Conservation (phyloP, 2,797 vertebrate species). For the Cheirogaleus major region DNA sequence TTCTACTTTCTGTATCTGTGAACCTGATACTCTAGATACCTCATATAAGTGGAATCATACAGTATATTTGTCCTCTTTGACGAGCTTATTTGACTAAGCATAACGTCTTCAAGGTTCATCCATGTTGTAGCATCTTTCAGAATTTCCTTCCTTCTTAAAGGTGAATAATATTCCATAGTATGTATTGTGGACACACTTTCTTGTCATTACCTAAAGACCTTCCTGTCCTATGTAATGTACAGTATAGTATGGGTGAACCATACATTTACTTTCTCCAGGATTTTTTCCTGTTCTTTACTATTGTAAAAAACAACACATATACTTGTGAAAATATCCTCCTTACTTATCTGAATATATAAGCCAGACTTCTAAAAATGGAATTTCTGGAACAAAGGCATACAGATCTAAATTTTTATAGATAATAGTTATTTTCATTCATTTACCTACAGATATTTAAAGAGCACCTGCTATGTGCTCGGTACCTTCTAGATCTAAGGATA, state of each 20-base stretch:
- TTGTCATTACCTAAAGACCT: background rate
- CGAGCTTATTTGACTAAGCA: background rate
- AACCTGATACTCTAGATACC: background rate
- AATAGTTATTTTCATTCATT: conserved; percentile 11
- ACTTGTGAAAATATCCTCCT: background rate
- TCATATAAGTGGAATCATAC: background rate
- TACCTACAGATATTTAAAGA: background rate
- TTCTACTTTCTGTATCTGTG: background rate
- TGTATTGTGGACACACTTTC: background rate
- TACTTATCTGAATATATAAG: background rate
- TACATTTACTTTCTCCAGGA: background rate
- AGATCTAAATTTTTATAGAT: background rate
- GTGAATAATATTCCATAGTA: background rate
- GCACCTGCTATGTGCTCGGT: background rate
- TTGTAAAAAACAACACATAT: background rate
- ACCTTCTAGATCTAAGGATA: background rate
- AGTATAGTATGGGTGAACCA: background rate
- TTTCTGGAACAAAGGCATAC: background rate
- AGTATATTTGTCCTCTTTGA: background rate
- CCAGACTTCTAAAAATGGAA: conserved; percentile 12
- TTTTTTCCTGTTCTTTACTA: background rate
- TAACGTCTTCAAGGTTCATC: background rate
- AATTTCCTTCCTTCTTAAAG: conserved; percentile 18
- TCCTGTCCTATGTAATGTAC: background rate
- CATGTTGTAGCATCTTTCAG: background rate